phyloP scores from a whole-genome alignment of 1,140 invertebrate genomes.

The Calosoma granatense region DNA sequence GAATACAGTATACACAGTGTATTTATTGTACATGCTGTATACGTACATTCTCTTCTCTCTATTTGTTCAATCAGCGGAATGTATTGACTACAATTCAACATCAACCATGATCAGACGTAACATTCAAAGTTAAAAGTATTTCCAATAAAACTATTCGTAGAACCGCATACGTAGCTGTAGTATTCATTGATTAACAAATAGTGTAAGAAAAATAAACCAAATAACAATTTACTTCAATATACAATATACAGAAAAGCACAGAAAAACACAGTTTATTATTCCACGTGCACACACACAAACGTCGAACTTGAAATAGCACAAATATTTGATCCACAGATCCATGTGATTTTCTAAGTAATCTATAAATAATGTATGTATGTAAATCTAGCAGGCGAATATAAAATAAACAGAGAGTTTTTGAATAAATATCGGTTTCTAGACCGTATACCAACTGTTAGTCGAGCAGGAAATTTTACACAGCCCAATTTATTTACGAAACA shows the following conservation, averaged over 20 bases:
- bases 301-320: too few relatives aligned
- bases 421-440: constrained; percentile 4
- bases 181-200: too few relatives aligned
- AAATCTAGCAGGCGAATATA: neutral
- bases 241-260: too few relatives aligned
- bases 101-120: too few relatives aligned
- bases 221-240: too few relatives aligned
- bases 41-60: neutral
- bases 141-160: too few relatives aligned
- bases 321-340: neutral
- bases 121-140: too few relatives aligned
- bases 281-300: too few relatives aligned
- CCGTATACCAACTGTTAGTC: neutral
- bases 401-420: constrained; percentile 4
- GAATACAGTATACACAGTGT: neutral
- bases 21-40: neutral
- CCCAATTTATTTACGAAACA: constrained; percentile 4
- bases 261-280: too few relatives aligned
- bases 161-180: too few relatives aligned
- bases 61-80: neutral
- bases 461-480: neutral
- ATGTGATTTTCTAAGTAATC: neutral
- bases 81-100: neutral
- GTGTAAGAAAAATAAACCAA: too few relatives aligned
- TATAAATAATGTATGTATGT: constrained; percentile 9